Conservation (phyloP, 2,797 vertebrate species). For the Gila robusta region DNA sequence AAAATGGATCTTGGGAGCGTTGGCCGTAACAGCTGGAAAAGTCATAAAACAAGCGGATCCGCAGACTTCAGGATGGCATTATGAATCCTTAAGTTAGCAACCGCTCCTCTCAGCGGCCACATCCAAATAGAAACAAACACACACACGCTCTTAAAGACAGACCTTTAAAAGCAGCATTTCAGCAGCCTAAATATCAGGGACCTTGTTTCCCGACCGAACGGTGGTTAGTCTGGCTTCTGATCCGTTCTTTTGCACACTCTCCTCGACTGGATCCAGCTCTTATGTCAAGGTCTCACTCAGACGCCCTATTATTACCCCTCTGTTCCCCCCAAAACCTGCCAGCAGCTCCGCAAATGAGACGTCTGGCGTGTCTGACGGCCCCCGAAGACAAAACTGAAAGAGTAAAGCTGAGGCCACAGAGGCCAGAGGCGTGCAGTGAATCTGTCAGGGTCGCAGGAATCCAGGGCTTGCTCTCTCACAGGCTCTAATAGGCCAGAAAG, state of each 20-base stretch:
- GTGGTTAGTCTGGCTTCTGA: constrained; percentile 55
- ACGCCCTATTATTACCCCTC: constrained; percentile 75
- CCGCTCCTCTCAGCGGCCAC: constrained; percentile 9
- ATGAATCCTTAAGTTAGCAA: constrained; percentile 29
- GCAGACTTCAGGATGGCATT: constrained; percentile 35
- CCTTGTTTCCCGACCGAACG: neutral
- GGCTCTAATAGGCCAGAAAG: constrained; percentile 76
- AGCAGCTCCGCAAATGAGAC: constrained; percentile 67
- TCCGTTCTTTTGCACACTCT: constrained; percentile 52
- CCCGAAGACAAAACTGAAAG: constrained; percentile 71
- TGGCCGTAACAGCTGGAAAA: constrained; percentile 4
- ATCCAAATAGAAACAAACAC: constrained; percentile 34
- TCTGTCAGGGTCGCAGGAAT: constrained; percentile 69
- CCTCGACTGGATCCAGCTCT: constrained; percentile 56
- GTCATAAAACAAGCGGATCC: constrained; percentile 3
- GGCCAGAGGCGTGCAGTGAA: constrained; percentile 38
- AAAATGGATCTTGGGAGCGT: neutral
- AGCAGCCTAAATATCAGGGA: neutral
- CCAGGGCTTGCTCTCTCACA: constrained; percentile 63
- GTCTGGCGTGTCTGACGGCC: constrained; percentile 58
- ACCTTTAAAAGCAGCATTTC: constrained; percentile 18
- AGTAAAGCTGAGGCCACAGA: constrained; percentile 24
- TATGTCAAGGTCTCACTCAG: constrained; percentile 76
- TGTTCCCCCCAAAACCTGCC: constrained; percentile 64
- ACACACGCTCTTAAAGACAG: constrained; percentile 8